phyloP scores from a whole-genome alignment of 2,113 vertebrate genomes.

The Nesogale talazaci region DNA sequence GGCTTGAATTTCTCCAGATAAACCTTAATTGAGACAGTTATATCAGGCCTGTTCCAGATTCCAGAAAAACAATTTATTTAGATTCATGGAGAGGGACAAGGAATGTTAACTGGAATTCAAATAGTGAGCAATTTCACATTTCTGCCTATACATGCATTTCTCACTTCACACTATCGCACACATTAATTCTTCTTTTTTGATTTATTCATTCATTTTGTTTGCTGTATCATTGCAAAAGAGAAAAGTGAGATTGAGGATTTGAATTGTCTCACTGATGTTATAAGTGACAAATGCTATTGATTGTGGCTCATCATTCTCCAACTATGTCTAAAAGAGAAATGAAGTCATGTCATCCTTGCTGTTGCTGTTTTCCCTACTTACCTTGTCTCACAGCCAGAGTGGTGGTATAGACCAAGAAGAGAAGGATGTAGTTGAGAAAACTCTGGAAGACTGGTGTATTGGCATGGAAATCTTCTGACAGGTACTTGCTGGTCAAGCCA shows the following conservation, averaged over 20 bases:
- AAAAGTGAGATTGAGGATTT: slow-evolving; percentile 18
- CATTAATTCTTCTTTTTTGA: slow-evolving; percentile 50
- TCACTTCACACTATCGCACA: background rate
- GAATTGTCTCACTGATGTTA: background rate
- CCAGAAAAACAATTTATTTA: background rate
- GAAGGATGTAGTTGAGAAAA: slow-evolving; percentile 98
- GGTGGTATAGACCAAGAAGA: slow-evolving; percentile 98
- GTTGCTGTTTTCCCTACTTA: slow-evolving; percentile 78
- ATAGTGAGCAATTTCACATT: background rate
- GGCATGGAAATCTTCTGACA: slow-evolving; percentile 96
- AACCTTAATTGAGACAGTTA: background rate
- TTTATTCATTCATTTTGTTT: slow-evolving; percentile 60
- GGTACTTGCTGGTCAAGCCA: slow-evolving; percentile 96
- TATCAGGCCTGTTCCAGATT: background rate
- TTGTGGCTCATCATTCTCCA: background rate
- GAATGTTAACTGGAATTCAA: slow-evolving; percentile 25
- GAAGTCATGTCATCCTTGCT: background rate
- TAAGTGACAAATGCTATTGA: background rate
- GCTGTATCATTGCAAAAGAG: slow-evolving; percentile 37
- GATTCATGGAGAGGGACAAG: background rate
- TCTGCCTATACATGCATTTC: slow-evolving; percentile 31
- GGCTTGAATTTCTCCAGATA: background rate
- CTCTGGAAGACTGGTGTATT: slow-evolving; percentile 98
- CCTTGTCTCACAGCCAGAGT: slow-evolving; percentile 97
- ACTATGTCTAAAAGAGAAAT: background rate